Percentiles rank a stretch among this genome's conserved stretches.
Conservation (phyloP, 2,888 invertebrate species). For the Ceramica pisi region DNA sequence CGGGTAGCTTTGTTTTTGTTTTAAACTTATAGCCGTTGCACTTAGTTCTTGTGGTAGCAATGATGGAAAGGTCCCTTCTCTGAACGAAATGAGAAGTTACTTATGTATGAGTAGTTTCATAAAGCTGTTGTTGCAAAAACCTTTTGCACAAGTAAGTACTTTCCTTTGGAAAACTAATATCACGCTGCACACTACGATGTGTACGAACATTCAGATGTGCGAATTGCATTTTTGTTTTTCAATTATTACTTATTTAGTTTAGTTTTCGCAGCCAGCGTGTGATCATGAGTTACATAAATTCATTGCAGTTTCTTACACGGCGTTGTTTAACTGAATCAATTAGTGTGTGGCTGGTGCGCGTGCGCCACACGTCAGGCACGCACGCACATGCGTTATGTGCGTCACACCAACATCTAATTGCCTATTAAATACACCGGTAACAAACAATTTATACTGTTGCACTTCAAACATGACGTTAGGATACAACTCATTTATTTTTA, state of each 20-base stretch:
- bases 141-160: background rate
- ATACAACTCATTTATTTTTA: conserved; percentile 46
- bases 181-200: background rate
- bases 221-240: conserved; percentile 3
- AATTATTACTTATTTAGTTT: conserved; percentile 45
- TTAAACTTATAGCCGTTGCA: conserved; percentile 4
- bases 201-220: conserved; percentile 15
- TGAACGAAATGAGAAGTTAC: background rate
- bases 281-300: conserved; percentile 60
- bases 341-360: conserved; percentile 53
- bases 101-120: background rate
- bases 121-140: background rate
- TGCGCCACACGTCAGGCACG: conserved; percentile 67
- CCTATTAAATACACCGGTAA: conserved; percentile 71
- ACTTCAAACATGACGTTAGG: conserved; percentile 62
- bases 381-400: conserved; percentile 76
- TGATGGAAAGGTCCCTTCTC: background rate
- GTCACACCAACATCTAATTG: conserved; percentile 79
- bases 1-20: conserved; percentile 63
- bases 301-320: conserved; percentile 55
- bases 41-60: background rate
- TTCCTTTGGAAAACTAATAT: conserved; percentile 1
- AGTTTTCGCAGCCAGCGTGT: conserved; percentile 21
- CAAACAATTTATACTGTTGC: conserved; percentile 67
- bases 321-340: conserved; percentile 64